Base-by-base conservation (phyloP, 2,113 vertebrate species). In the Porphyrio hochstetteri region DNA sequence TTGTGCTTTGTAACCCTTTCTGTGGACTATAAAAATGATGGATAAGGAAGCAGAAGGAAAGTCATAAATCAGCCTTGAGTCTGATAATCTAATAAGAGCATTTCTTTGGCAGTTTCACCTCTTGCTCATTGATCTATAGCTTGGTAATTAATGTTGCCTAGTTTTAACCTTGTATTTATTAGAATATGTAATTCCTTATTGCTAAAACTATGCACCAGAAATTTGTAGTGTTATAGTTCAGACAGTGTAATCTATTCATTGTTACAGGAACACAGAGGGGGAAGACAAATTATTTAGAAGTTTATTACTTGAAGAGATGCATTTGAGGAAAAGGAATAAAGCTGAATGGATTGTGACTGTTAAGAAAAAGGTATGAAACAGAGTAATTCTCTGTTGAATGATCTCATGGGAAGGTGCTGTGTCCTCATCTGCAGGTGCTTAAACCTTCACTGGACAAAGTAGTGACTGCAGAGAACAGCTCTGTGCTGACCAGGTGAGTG, bases 31-130 rank as follows among this genome's bases (percentile, higher is more conserved):
- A 98, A 98, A 98, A 97, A 93, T 98, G 97, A 98, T 96, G 93
- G 92, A 97, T 98, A 94, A 90, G 75, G 92, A 97, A 97, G 83
- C 93, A 82, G 64, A 95, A 80, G 92, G 94, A 97, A 97, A 97
- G 76, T 92, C 96, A 91, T 97, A 98, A 97, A 98, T 98, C 93
- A 97, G 76, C 85, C 83, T 93, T 92, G 81, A 94, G 92, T 95
- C 76, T 96, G 96, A 96, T 98, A 97, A 97, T 97, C 95, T 98
- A 98, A 95, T 98, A 97, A 97, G 88, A 97, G 93, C 85, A 96
- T 97, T 93, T 95, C 92, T 96, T 96, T 50, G 40, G 85, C 40
- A 71, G 93, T 98, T 98, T 98, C 95, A 97, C 95, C 95, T 95
- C 94, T 96, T 97, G 94, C 68, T 96, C 89, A 79, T 72, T 98